Conservation (phyloP, 2,797 vertebrate species). For the Artibeus lituratus region DNA sequence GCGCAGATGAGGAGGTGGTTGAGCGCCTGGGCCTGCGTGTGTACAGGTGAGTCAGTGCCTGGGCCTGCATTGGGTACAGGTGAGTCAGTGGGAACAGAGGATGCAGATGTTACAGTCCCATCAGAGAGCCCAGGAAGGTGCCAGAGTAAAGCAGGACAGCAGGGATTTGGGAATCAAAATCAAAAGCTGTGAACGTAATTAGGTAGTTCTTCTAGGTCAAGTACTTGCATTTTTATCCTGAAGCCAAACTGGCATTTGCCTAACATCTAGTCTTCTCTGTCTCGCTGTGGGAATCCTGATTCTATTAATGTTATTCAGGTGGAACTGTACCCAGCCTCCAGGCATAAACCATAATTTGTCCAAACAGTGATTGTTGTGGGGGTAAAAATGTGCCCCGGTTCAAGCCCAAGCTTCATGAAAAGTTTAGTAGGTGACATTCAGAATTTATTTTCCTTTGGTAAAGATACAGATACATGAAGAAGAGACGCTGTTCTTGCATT, state of each 20-base stretch:
- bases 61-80: too few species aligned
- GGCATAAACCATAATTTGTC: not conserved
- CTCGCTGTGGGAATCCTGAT: not conserved
- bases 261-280: not conserved
- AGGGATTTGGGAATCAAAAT: not conserved
- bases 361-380: not conserved
- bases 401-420: not conserved
- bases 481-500: not conserved
- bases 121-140: not conserved
- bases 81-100: not conserved
- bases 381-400: not conserved
- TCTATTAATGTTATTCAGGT: not conserved
- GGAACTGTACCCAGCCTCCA: not conserved
- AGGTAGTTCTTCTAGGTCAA: not conserved
- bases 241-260: not conserved
- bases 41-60: too few species aligned
- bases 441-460: not conserved
- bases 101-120: not conserved
- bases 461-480: not conserved
- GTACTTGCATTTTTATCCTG: not conserved
- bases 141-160: not conserved
- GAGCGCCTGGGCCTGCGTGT: rapidly evolving
- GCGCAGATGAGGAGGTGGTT: not conserved
- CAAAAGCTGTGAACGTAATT: not conserved
- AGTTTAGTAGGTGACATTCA: not conserved